Evolutionary conservation across 2,888 invertebrate genomes (phyloP), one percentile per base, ranked within the genome.

Genomic region (Epirrita christyi): DNA sequence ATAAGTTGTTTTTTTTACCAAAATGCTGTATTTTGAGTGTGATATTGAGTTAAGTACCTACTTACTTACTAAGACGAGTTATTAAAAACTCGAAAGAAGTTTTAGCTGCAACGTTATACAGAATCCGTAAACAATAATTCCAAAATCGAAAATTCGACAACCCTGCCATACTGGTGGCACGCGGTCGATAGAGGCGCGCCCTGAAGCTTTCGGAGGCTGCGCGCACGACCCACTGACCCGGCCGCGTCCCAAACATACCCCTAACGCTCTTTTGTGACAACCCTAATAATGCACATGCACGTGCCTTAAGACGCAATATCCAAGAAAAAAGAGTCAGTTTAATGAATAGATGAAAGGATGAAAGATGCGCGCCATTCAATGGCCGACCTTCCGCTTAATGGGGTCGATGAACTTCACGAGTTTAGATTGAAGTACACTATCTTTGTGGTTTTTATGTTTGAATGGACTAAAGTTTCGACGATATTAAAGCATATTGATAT

Each of bases 201-300:
- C 85, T 81, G 83, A 82, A 80, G 80, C 81, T 81, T 78, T 74
- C 77, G 88, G 91, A 92, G 86, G 89, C 92, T 93, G 93, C 92
- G 93, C 92, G 92, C 82, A 83, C 93, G 93, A 93, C 94, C 94
- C 93, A 94, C 93, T 94, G 93, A 94, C 94, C 94, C 89, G 84
- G 86, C 83, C 85, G 51, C 71, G 70, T 71, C 70, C 74, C 71
- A 76, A 75, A 76, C 72, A 76, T 73, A 72, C 75, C 72, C 72
- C 68, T 68, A 62, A 59, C 64, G 47, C 43, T 44, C 57, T 64
- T 72, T 68, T 69, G 61, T 72, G 74, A 49, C 76, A 83, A 67
- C 83, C 80, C 79, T 83, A 79, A 68, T 80, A 55, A 53, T 58
- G 80, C 76, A 81, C 72, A 71, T 76, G 75, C 74, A 76, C 67